These are phyloP conservation scores for Tangara arthus DNA, from an alignment of 2,797 vertebrate species.

Conservation along the genomic window DNA sequence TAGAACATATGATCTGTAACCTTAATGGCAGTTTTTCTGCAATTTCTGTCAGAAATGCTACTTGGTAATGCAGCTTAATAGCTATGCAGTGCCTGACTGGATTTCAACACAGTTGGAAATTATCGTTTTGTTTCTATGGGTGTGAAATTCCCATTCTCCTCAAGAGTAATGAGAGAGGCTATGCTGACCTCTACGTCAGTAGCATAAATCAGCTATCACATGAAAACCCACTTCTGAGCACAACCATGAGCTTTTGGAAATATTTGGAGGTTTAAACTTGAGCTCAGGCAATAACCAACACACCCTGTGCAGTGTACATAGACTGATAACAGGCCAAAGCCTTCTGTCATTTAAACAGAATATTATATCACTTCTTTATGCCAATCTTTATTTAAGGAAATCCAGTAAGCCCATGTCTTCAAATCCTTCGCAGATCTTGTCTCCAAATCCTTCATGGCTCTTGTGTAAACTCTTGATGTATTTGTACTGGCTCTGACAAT, in stretches of 20 bases:
- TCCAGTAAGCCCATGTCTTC: neutral
- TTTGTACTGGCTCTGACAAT: neutral
- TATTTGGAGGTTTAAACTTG: neutral
- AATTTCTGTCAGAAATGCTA: neutral
- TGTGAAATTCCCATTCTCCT: neutral
- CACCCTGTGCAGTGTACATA: rapidly evolving
- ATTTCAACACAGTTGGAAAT: neutral
- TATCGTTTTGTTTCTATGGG: neutral
- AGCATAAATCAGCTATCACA: rapidly evolving
- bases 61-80: neutral
- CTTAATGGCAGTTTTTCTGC: neutral
- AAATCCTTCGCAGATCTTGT: neutral
- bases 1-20: neutral
- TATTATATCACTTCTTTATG: neutral
- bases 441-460: neutral
- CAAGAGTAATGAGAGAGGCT: neutral
- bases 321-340: neutral
- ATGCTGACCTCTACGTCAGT: neutral
- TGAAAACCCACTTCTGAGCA: neutral
- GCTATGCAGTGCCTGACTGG: neutral
- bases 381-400: neutral
- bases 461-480: neutral
- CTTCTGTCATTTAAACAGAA: neutral
- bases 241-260: neutral
- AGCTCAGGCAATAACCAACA: neutral